Evolutionary conservation across 2,888 invertebrate species (phyloP).

Genomic region (Gryllus longicercus): DNA sequence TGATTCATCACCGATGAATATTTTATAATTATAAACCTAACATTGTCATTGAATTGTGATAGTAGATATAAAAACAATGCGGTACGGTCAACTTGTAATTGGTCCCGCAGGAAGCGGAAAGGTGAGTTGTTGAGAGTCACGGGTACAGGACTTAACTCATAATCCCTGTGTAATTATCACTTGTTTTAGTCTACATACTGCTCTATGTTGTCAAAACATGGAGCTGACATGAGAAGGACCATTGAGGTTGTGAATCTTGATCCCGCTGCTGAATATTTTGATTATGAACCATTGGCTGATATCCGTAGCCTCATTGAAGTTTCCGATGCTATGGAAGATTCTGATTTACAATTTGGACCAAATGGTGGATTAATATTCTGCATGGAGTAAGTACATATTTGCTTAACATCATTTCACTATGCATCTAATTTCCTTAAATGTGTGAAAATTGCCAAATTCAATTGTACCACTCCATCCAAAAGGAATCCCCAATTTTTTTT

Average conservation of each 20-base stretch:
- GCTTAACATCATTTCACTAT: not conserved
- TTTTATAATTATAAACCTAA: no score
- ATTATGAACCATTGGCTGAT: conserved; percentile 82
- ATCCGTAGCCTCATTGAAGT: conserved; percentile 86
- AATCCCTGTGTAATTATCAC: conserved; percentile 19
- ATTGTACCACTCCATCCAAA: no score
- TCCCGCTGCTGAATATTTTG: conserved; percentile 95
- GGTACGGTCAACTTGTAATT: conserved; percentile 92
- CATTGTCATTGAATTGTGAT: no score
- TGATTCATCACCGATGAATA: no score
- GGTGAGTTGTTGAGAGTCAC: conserved; percentile 53
- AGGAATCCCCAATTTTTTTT: no score
- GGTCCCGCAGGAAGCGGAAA: conserved; percentile 98
- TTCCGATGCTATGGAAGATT: conserved; percentile 96
- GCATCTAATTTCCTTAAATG: no score
- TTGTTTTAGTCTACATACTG: conserved; percentile 86
- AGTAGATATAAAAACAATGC: conserved; percentile 54
- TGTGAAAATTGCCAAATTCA: no score
- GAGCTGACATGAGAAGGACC: conserved; percentile 66
- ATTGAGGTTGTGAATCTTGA: conserved; percentile 93
- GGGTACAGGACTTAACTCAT: not conserved
- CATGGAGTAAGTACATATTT: conserved; percentile 66
- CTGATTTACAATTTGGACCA: conserved; percentile 89
- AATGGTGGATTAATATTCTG: conserved; percentile 96
- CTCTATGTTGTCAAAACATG: conserved; percentile 80